Evolutionary conservation across 1,140 invertebrate genomes (phyloP), one percentile per base, ranked within the genome.

Genomic region (Euwallacea fornicatus): DNA sequence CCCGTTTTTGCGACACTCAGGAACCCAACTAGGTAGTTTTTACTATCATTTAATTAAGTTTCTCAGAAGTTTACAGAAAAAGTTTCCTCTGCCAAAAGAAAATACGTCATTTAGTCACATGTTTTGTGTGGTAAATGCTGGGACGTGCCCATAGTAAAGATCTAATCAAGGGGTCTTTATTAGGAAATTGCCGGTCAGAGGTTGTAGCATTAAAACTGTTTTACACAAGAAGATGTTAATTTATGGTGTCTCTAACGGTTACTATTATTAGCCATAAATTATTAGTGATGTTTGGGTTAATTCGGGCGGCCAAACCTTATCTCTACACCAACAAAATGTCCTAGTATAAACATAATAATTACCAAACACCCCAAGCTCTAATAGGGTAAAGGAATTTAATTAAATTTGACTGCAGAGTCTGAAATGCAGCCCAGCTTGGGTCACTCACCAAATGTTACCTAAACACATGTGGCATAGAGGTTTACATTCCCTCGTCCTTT

Each of bases 391-490:
- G 53, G 62, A 71, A 71, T 71, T 71, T 71, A 71, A 71, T 71
- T 71, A 71, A 71, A 71, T 71, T 71, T 64, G 63, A 64, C 56
- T 66, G 69, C 46, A 66, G 13, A 69, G 59, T 61, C 46, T 69
- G 60, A 61, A 69, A 71, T 64, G 62, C 69, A 66, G 65, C 61
- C 62, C 69, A n/a, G 69, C 60, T 71, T 71, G 63, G 69, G 69
- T 71, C 69, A 71, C 55, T 66, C 54, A 41, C 69, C 69, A 71
- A 71, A 71, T 71, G 69, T 71, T 71, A 71, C 62, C 62, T 71
- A 71, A 71, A 71, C 69, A 71, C 56, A 71, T 64, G 69, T 59
- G 69, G 54, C 55, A 21, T 58, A 46, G 54, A n/a, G 62, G 69
- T 65, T 66, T 71, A 66, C 63, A 66, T 59, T 50, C 43, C 62